A percentile compares a stretch with the other conserved stretches of the same genome.
These are phyloP conservation scores for Drosophila mercatorum DNA, from an alignment of 2,888 invertebrate genomes.

Conservation along the genomic window DNA sequence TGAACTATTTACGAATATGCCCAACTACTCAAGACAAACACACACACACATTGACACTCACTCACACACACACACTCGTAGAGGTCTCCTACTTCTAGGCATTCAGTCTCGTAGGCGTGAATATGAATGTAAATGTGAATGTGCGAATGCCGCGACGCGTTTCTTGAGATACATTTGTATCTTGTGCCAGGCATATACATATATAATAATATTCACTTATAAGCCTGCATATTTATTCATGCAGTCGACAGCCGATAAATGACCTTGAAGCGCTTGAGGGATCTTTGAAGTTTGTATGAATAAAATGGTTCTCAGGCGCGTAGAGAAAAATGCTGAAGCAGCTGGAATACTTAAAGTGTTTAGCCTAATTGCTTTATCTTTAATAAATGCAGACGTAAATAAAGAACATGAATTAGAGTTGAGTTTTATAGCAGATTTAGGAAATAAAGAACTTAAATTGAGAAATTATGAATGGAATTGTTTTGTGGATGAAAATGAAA, in stretches of 20 bases:
- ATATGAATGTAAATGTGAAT: constrained; percentile 42
- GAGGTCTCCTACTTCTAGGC: constrained; percentile 5
- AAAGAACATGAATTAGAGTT: too few relatives aligned
- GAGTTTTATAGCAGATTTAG: neutral
- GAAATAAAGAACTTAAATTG: neutral
- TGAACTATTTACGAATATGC: constrained; percentile 76
- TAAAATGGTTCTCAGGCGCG: constrained; percentile 47
- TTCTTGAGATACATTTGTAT: constrained; percentile 40
- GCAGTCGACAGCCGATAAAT: constrained; percentile 38
- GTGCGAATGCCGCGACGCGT: constrained; percentile 31
- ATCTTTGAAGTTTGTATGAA: constrained; percentile 10
- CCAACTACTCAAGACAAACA: constrained; percentile 30
- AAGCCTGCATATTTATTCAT: constrained; percentile 73
- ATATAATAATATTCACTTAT: constrained; percentile 48
- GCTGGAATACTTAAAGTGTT: neutral
- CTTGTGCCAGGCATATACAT: constrained; percentile 38
- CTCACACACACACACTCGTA: constrained; percentile 4
- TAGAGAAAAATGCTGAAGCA: constrained; percentile 5
- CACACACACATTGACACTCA: constrained; percentile 2
- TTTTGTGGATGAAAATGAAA: neutral
- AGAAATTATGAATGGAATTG: neutral
- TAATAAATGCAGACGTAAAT: neutral
- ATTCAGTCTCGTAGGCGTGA: constrained; percentile 30
- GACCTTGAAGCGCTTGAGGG: constrained; percentile 60
- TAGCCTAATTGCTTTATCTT: constrained; percentile 4